A percentile compares a stretch with the other conserved stretches of the same genome.
Evolutionary conservation across 2,888 invertebrate species (phyloP).

Genomic region (Pammene aurita): DNA sequence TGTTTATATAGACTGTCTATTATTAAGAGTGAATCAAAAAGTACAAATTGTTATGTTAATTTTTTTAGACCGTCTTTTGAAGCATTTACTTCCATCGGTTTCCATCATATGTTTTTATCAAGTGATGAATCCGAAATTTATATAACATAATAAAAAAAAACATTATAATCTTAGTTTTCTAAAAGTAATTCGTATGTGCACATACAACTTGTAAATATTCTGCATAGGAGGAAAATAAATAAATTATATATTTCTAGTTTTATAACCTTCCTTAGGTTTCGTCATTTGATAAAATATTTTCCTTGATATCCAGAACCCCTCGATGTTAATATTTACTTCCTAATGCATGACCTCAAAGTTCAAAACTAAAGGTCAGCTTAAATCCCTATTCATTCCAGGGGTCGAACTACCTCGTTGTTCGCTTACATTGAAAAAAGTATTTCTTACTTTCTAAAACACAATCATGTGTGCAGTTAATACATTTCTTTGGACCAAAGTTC

Average conservation of each 20-base stretch:
- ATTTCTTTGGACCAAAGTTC: slow-evolving; percentile 82
- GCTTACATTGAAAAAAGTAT: slow-evolving; percentile 35
- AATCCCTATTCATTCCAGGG: neutral
- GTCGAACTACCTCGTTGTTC: slow-evolving; percentile 38
- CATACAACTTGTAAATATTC: too few species aligned
- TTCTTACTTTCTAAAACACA: slow-evolving; percentile 68
- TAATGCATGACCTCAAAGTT: neutral
- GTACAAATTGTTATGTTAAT: neutral
- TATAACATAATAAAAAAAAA: neutral
- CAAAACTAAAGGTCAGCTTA: neutral
- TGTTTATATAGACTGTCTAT: slow-evolving; percentile 11
- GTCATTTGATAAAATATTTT: slow-evolving; percentile 11
- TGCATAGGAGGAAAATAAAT: too few species aligned
- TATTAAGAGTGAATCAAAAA: slow-evolving; percentile 9
- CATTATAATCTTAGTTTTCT: too few species aligned
- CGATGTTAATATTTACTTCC: neutral
- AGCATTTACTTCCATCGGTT: slow-evolving; percentile 3
- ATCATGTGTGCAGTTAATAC: slow-evolving; percentile 72
- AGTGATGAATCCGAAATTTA: neutral
- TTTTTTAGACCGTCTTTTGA: neutral
- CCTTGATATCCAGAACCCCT: neutral
- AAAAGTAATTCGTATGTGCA: too few species aligned
- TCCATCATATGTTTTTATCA: slow-evolving; percentile 21
- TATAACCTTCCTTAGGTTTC: too few species aligned
- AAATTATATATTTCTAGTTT: too few species aligned